These are phyloP conservation scores for Tuta absoluta DNA, from an alignment of 2,888 invertebrate species.

Conservation along the genomic window DNA sequence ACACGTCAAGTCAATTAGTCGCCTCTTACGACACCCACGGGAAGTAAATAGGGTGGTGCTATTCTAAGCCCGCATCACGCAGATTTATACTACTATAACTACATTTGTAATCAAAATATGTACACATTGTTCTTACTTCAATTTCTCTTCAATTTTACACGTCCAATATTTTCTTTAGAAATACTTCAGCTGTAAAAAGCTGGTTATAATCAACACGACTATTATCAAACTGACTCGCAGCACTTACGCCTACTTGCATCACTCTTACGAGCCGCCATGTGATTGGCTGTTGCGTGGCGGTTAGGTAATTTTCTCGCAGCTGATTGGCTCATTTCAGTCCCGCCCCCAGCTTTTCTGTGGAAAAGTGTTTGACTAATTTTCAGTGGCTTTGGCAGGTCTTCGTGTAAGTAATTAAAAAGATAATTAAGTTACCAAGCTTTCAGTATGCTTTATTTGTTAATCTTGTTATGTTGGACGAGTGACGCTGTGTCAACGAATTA, in stretches of 20 bases:
- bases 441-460: not conserved
- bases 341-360: slow-evolving; percentile 61
- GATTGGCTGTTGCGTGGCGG: slow-evolving; percentile 57
- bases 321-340: slow-evolving; percentile 58
- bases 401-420: not conserved
- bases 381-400: slow-evolving; percentile 32
- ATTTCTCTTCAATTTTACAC: not conserved
- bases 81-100: no score
- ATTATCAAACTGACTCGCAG: not conserved
- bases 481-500: no score
- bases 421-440: not conserved
- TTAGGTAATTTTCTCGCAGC: slow-evolving; percentile 54
- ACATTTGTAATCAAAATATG: not conserved
- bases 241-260: slow-evolving; percentile 38
- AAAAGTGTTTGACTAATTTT: slow-evolving; percentile 29
- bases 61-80: no score
- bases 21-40: no score
- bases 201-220: slow-evolving; percentile 32
- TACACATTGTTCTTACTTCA: not conserved
- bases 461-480: no score
- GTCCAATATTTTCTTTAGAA: not conserved
- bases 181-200: slow-evolving; percentile 24
- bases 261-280: slow-evolving; percentile 42
- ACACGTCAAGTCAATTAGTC: no score
- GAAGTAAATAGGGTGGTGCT: no score